Conservation (phyloP, 1,140 invertebrate species). For the Xylocopa sonorina region DNA sequence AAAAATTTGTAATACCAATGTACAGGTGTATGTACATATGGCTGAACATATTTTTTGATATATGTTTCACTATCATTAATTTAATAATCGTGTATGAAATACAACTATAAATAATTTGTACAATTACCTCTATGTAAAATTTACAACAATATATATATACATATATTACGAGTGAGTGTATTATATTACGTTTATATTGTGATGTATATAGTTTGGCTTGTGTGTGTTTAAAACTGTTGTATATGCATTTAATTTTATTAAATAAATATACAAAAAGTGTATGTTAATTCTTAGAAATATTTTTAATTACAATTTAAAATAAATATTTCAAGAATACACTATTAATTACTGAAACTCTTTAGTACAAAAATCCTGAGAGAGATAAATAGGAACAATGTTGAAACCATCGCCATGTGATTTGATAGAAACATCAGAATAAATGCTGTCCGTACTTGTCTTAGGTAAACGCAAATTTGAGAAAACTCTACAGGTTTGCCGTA, state of each 20-base stretch:
- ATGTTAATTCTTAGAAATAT: slow-evolving; percentile 1
- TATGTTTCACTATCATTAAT: not conserved
- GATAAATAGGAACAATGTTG: slow-evolving; percentile 35
- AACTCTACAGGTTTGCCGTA: slow-evolving; percentile 2
- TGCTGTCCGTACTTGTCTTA: not conserved
- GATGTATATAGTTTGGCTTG: not conserved
- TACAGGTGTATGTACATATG: not conserved
- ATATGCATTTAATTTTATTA: slow-evolving; percentile 16
- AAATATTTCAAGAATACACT: not conserved
- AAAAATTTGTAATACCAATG: not conserved
- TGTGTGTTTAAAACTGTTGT: not conserved
- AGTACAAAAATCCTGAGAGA: not conserved
- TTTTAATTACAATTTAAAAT: not conserved
- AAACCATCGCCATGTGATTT: slow-evolving; percentile 23
- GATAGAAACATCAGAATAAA: not conserved
- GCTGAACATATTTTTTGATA: not conserved
- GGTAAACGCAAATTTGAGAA: slow-evolving; percentile 2
- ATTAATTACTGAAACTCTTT: not conserved
- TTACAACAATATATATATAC: not conserved
- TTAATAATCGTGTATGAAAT: not conserved
- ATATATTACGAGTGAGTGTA: not conserved
- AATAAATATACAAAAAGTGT: slow-evolving; percentile 11
- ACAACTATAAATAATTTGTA: not conserved
- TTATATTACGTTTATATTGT: not conserved
- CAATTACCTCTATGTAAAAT: not conserved